phyloP scores from a whole-genome alignment of 1,140 invertebrate species.

The Triops longicaudatus region DNA sequence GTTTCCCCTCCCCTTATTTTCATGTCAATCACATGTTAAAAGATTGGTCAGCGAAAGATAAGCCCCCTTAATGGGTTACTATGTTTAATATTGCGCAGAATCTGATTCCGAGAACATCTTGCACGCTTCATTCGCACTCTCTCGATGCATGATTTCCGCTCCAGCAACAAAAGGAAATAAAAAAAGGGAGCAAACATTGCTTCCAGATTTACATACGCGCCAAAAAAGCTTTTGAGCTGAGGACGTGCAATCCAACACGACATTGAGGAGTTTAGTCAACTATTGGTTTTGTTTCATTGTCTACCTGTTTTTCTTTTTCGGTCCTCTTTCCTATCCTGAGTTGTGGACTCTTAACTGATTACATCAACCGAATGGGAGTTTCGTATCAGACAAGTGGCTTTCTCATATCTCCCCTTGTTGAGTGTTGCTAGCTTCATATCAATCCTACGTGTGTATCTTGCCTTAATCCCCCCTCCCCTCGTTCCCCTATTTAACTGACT shows the following conservation, averaged over 20 bases:
- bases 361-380: not conserved
- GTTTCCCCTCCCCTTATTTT: too few species aligned
- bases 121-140: too few species aligned
- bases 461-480: not conserved
- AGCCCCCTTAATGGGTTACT: too few species aligned
- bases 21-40: too few species aligned
- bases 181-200: too few species aligned
- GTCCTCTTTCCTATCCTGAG: not conserved
- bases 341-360: conserved; percentile 5
- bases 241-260: conserved; percentile 8
- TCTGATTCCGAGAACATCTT: too few species aligned
- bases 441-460: not conserved
- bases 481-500: too few species aligned
- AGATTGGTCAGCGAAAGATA: too few species aligned
- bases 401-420: not conserved
- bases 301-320: too few species aligned
- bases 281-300: not conserved
- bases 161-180: too few species aligned
- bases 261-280: not conserved
- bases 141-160: too few species aligned
- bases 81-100: too few species aligned
- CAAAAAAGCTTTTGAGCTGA: not conserved
- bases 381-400: conserved; percentile 1
- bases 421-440: not conserved
- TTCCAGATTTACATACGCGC: not conserved